phyloP scores from a whole-genome alignment of 2,888 invertebrate species.

The Oligia latruncula region DNA sequence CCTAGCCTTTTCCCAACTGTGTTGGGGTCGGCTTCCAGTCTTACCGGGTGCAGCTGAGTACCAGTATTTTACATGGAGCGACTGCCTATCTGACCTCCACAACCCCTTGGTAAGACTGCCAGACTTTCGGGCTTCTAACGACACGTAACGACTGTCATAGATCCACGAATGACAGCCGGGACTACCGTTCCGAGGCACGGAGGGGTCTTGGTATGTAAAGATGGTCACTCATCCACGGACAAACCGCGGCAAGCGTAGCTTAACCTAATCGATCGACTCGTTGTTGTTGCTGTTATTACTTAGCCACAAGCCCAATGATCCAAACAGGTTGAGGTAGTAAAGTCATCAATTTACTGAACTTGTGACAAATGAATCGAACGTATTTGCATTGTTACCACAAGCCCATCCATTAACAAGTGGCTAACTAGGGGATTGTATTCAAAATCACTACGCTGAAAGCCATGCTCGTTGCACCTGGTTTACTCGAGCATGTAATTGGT shows the following conservation, averaged over 20 bases:
- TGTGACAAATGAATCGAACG: constrained; percentile 54
- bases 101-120: too few relatives aligned
- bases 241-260: background rate
- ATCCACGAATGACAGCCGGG: background rate
- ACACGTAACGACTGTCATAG: background rate
- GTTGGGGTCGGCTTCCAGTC: too few relatives aligned
- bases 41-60: background rate
- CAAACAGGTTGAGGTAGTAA: constrained; percentile 54
- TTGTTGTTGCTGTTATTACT: background rate
- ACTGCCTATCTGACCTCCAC: background rate
- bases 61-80: background rate
- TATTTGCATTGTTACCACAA: constrained; percentile 57
- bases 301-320: constrained; percentile 2
- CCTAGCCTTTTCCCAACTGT: background rate
- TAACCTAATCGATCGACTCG: background rate
- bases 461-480: constrained; percentile 76
- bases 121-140: too few relatives aligned
- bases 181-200: background rate
- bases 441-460: constrained; percentile 71
- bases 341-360: constrained; percentile 63
- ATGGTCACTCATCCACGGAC: background rate
- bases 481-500: constrained; percentile 82
- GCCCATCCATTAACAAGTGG: constrained; percentile 76
- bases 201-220: background rate
- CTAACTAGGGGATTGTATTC: constrained; percentile 75